Evolutionary conservation across 2,113 vertebrate genomes (phyloP), one percentile per base, ranked within the genome.

Genomic region (Tragulus kanchil): DNA sequence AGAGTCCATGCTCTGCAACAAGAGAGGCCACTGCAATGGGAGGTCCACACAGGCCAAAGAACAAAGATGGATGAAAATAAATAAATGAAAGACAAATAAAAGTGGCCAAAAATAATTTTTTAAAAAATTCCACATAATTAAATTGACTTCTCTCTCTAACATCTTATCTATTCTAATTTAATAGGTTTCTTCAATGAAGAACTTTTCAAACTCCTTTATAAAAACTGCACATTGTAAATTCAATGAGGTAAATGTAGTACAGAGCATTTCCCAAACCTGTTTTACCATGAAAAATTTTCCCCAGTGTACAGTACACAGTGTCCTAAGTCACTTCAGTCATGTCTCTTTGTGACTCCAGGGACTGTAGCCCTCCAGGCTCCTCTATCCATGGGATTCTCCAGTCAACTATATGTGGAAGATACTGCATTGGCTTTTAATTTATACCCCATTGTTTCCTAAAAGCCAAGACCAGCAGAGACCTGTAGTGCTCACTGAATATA

Each of bases 251-350:
- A 83, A 93, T 65, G 7, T 10, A 62, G 19, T 31, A 45, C 25
- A 89, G 11, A 77, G 12, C 48, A 21, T 92, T 92, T 77, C 42
- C 78, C 64, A 96, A 71, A 97, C 67, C 10, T 89, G 54, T 67
- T 84, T 85, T 31, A 56, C 8, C 59, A 52, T n/a, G 16, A 42
- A 84, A 93, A 58, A 9, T 14, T 69, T 85, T 62, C 6, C 19
- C 16, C 48, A 81, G n/a, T n/a, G n/a, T n/a, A n/a, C n/a, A n/a
- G n/a, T n/a, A n/a, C n/a, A n/a, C n/a, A n/a, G n/a, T n/a, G n/a
- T n/a, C n/a, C n/a, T n/a, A n/a, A n/a, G n/a, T n/a, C n/a, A n/a
- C n/a, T n/a, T n/a, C n/a, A n/a, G n/a, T n/a, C n/a, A n/a, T n/a
- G n/a, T n/a, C n/a, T n/a, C n/a, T n/a, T n/a, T n/a, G n/a, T n/a